phyloP scores from a whole-genome alignment of 2,113 vertebrate genomes.

The Ramphastos sulfuratus region DNA sequence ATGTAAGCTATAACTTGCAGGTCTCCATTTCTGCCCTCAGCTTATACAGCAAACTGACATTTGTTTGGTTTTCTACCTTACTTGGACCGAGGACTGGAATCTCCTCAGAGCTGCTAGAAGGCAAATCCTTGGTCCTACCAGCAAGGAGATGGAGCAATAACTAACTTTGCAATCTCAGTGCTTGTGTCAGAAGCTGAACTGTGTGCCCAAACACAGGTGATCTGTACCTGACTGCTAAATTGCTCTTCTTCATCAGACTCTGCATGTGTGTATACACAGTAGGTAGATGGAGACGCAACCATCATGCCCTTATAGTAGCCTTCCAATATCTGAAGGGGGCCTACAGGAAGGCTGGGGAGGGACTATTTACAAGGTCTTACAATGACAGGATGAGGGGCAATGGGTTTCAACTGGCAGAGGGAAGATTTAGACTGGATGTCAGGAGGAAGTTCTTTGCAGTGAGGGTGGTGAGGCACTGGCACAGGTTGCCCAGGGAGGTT shows the following conservation, averaged over 20 bases:
- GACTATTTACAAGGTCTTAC: no score
- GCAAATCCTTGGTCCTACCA: not conserved
- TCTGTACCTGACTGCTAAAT: not conserved
- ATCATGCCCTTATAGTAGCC: no score
- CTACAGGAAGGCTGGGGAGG: no score
- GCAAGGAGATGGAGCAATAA: not conserved
- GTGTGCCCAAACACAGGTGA: not conserved
- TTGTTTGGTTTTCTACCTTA: not conserved
- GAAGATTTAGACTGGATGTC: no score
- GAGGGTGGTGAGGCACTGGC: no score
- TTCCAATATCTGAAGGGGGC: no score
- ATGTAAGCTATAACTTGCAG: not conserved
- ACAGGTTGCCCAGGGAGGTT: no score
- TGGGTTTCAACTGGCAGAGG: no score
- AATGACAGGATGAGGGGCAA: no score
- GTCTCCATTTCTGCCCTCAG: not conserved
- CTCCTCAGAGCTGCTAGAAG: not conserved
- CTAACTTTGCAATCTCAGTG: rapidly evolving
- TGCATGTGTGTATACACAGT: not conserved
- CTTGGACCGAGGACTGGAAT: not conserved
- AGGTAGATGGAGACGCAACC: not conserved
- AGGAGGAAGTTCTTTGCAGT: no score
- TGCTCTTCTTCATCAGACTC: not conserved
- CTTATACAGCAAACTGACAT: not conserved
- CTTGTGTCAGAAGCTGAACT: not conserved